phyloP scores from a whole-genome alignment of 1,140 invertebrate species.

The Cydia pomonella region DNA sequence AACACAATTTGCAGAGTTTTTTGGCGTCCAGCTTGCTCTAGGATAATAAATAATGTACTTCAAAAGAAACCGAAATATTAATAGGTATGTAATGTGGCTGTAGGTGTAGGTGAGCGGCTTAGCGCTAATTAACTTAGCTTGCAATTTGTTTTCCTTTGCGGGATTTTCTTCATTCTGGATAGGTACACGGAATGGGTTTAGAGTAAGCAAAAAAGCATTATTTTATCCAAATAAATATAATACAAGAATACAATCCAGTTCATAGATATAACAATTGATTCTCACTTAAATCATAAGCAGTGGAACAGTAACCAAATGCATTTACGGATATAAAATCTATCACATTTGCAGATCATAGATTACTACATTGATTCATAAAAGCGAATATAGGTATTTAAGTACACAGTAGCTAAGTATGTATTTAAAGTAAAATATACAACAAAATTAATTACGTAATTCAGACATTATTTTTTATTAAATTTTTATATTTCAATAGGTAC shows the following conservation, averaged over 20 bases:
- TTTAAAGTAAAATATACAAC: slow-evolving; percentile 15
- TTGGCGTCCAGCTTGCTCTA: too few species aligned
- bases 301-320: slow-evolving; percentile 26
- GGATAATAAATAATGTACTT: too few species aligned
- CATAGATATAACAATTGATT: slow-evolving; percentile 25
- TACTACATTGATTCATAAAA: slow-evolving; percentile 2
- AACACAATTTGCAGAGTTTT: too few species aligned
- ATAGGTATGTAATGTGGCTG: too few species aligned
- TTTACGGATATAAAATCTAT: slow-evolving; percentile 31
- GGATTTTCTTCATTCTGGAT: too few species aligned
- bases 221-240: slow-evolving; percentile 31
- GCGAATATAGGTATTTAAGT: not conserved
- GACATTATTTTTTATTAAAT: not conserved
- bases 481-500: slow-evolving; percentile 9
- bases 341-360: slow-evolving; percentile 24
- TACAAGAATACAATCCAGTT: slow-evolving; percentile 32
- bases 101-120: too few species aligned
- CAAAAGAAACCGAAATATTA: too few species aligned
- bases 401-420: slow-evolving; percentile 13
- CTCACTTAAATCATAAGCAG: slow-evolving; percentile 1
- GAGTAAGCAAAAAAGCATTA: not conserved
- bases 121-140: too few species aligned
- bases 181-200: not conserved
- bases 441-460: not conserved
- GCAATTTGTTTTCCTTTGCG: too few species aligned